A percentile compares a stretch with the other conserved stretches of the same genome.
These are phyloP conservation scores for Muschampia plurimacula DNA, from an alignment of 2,888 invertebrate genomes.

Conservation along the genomic window DNA sequence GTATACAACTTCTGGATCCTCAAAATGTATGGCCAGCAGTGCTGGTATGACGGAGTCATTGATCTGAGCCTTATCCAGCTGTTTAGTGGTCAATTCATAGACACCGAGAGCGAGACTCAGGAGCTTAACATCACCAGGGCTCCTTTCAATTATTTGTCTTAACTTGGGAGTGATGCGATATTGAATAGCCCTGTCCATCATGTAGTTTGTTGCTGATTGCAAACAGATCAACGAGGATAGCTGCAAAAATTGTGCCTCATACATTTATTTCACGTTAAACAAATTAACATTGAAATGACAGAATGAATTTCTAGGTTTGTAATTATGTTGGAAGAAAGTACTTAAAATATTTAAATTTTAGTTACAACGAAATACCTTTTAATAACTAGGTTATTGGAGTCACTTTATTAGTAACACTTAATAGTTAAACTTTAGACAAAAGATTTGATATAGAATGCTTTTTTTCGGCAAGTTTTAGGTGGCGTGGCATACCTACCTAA, in stretches of 20 bases:
- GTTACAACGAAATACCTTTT: too few relatives aligned
- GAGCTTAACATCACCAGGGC: constrained; percentile 92
- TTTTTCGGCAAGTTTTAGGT: too few relatives aligned
- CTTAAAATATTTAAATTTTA: too few relatives aligned
- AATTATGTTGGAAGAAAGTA: too few relatives aligned
- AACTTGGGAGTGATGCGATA: constrained; percentile 94
- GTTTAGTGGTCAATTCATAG: constrained; percentile 92
- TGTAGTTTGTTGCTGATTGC: constrained; percentile 92
- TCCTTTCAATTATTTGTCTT: constrained; percentile 92
- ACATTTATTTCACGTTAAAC: neutral
- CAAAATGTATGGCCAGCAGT: constrained; percentile 93
- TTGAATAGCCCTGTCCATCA: constrained; percentile 93
- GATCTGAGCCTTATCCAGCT: constrained; percentile 94
- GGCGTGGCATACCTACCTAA: too few relatives aligned
- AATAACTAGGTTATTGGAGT: too few relatives aligned
- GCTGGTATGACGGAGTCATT: constrained; percentile 96
- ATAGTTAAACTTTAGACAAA: too few relatives aligned
- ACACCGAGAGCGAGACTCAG: constrained; percentile 92
- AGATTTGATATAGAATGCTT: too few relatives aligned
- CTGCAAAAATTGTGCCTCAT: neutral
- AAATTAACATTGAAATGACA: too few relatives aligned
- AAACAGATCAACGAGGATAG: constrained; percentile 56
- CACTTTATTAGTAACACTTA: too few relatives aligned
- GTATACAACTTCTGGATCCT: constrained; percentile 95
- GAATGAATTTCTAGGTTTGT: too few relatives aligned